phyloP scores from a whole-genome alignment of 2,888 invertebrate species.

The Amaurobius ferox region DNA sequence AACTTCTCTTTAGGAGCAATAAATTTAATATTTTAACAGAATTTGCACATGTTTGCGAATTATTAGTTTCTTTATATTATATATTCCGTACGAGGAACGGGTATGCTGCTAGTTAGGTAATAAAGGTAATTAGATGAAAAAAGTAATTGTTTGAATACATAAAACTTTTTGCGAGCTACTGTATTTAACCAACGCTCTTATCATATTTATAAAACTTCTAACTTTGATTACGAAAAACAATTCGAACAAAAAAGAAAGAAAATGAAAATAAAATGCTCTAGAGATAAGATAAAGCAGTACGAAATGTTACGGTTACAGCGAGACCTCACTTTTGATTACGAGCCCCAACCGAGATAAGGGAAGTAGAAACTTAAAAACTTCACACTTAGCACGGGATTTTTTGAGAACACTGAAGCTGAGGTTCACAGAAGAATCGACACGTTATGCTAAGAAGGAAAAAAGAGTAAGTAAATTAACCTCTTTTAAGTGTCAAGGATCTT shows the following conservation, averaged over 20 bases:
- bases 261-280: constrained; percentile 15
- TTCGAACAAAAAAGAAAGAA: constrained; percentile 15
- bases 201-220: neutral
- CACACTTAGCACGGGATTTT: neutral
- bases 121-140: no score
- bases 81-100: no score
- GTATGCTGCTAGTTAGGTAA: no score
- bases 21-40: no score
- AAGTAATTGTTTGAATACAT: no score
- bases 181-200: no score
- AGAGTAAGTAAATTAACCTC: constrained; percentile 1
- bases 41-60: no score
- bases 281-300: constrained; percentile 44
- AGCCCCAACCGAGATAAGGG: constrained; percentile 30
- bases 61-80: no score
- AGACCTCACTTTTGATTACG: constrained; percentile 24
- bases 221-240: constrained; percentile 28
- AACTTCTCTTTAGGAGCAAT: no score
- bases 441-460: neutral
- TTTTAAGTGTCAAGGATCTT: neutral
- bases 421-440: neutral
- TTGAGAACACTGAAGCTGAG: neutral
- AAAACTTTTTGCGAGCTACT: no score
- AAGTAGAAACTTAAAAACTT: neutral
- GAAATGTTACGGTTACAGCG: constrained; percentile 1